Conservation (phyloP, 2,797 vertebrate species). For the Octomys mimax region DNA sequence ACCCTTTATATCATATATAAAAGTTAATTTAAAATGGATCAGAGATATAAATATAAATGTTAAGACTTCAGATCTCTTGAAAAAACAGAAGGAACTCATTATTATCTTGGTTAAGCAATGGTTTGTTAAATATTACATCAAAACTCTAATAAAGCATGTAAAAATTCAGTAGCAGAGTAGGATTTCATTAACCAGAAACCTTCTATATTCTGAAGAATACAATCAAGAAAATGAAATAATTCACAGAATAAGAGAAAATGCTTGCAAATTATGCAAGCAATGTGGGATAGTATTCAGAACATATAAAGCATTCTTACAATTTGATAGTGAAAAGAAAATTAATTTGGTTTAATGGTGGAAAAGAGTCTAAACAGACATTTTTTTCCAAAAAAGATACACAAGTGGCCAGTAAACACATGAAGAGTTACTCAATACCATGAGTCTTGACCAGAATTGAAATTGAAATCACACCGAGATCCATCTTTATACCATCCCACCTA, state of each 20-base stretch:
- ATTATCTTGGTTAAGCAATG: background rate
- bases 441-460: constrained; percentile 30
- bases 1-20: background rate
- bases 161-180: background rate
- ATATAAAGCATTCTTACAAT: background rate
- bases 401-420: background rate
- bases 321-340: background rate
- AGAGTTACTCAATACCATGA: background rate
- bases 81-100: background rate
- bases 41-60: background rate
- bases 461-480: background rate
- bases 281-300: background rate
- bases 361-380: constrained; percentile 31
- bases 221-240: background rate
- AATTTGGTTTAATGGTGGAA: background rate
- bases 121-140: constrained; percentile 12
- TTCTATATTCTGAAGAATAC: background rate
- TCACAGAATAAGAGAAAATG: constrained; percentile 2
- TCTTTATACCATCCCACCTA: background rate
- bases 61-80: background rate
- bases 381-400: constrained; percentile 21
- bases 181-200: constrained; percentile 12
- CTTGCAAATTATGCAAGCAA: background rate
- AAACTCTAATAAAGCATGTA: background rate
- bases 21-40: background rate